phyloP scores from a whole-genome alignment of 2,888 invertebrate genomes.

The Penaeus monodon region DNA sequence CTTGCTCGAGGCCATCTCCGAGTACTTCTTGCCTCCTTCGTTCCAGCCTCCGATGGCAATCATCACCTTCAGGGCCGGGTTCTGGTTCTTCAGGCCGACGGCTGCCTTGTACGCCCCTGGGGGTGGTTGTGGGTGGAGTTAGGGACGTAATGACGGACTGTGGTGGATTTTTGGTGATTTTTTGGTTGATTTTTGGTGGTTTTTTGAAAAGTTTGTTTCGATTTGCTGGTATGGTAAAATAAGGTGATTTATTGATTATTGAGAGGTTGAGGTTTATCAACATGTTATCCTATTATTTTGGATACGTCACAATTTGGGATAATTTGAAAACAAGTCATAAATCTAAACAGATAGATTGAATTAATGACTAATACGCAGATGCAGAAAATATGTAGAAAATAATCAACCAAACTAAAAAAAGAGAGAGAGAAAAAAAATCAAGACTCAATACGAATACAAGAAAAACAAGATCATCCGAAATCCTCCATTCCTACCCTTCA shows the following conservation, averaged over 20 bases:
- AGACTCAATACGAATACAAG: background rate
- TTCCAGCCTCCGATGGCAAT: conserved; percentile 72
- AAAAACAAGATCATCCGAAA: background rate
- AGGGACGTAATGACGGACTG: background rate
- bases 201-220: too few species aligned
- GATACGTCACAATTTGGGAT: too few species aligned
- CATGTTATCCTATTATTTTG: too few species aligned
- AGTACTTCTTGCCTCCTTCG: conserved; percentile 69
- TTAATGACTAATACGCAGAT: too few species aligned
- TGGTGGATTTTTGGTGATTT: too few species aligned
- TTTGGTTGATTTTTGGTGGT: too few species aligned
- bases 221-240: too few species aligned
- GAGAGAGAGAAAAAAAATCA: background rate
- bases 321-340: too few species aligned
- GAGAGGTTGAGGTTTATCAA: too few species aligned
- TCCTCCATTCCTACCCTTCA: conserved; percentile 75
- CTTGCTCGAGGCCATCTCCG: conserved; percentile 70
- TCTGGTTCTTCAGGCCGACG: conserved; percentile 70
- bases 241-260: too few species aligned
- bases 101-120: conserved; percentile 69
- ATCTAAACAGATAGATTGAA: too few species aligned
- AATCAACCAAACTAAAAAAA: background rate
- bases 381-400: background rate
- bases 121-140: too few species aligned
- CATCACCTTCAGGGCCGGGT: conserved; percentile 70